Base-by-base conservation (phyloP, 2,797 vertebrate species). In the Tolypeutes matacus region DNA sequence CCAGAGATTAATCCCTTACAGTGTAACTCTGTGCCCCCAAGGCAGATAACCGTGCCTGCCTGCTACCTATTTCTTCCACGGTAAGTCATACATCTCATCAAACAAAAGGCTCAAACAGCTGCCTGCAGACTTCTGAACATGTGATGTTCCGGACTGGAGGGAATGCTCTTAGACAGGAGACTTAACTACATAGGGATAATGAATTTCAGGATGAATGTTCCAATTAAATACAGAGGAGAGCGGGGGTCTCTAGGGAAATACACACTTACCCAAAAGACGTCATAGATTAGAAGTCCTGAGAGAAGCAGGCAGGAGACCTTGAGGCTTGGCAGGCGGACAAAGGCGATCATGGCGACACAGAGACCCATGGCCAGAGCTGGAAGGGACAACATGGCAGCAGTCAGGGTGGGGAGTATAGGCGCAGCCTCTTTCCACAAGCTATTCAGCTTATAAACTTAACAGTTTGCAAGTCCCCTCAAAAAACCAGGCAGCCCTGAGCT, bases 341-440 rank as follows among this genome's bases (percentile, higher is more conserved):
- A 99, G 98, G 99, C 99, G 56, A 99, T 99, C 99, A 99, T 99
- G 97, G 99, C 99, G 3, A 99, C 99, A 95, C 99, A 99, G 95
- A 99, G 98, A 92, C 99, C 99, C 99, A 99, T 99, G 91, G 99
- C 99, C 97, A 99, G 98, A 96, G 99, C 99, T 99, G 97, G 96
- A 97, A 97, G 53, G 85, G 65, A 39, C 7, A 17, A 64, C n/a
- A 14, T 36, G 90, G 90, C 51, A 56, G 60, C 84, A 93, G 75
- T 70, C 80, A 85, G 60, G 10, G 18, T 5, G 15, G 13, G 21
- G 21, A 49, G 14, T 1, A 18, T 1, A 31, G 58, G 51, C 14
- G 15, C 27, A 13, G 23, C 42, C 17, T 34, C 81, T 46, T 42
- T 29, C 36, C 46, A 89, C 21, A 77, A 56, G 62, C 29, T 58